phyloP scores from a whole-genome alignment of 1,140 invertebrate species.

The Megalonaias nervosa region DNA sequence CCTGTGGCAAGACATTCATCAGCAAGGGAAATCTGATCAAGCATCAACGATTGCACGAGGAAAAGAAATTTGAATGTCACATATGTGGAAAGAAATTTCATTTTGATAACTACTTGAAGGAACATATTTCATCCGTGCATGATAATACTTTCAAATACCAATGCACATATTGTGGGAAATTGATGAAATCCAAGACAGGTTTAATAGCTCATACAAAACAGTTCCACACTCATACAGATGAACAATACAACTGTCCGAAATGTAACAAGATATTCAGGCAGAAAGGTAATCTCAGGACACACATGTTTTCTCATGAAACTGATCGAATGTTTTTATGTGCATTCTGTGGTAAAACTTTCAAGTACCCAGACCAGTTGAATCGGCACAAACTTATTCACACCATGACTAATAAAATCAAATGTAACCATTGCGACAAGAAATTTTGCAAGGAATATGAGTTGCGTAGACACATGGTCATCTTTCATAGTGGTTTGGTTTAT shows the following conservation, averaged over 20 bases:
- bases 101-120: constrained; percentile 70
- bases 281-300: constrained; percentile 71
- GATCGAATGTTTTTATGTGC: constrained; percentile 64
- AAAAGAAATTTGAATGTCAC: constrained; percentile 71
- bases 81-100: constrained; percentile 73
- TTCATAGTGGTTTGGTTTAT: constrained; percentile 72
- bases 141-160: constrained; percentile 65
- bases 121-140: constrained; percentile 71
- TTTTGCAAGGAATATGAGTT: constrained; percentile 72
- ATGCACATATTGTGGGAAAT: constrained; percentile 71
- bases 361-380: constrained; percentile 71
- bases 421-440: constrained; percentile 69
- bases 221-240: constrained; percentile 66
- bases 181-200: constrained; percentile 73
- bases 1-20: constrained; percentile 63
- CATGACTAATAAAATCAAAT: constrained; percentile 52
- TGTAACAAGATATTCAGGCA: constrained; percentile 74
- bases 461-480: constrained; percentile 68
- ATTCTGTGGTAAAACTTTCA: constrained; percentile 66
- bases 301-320: constrained; percentile 68
- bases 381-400: constrained; percentile 70
- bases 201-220: constrained; percentile 71
- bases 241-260: constrained; percentile 70
- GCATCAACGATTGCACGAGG: constrained; percentile 69
- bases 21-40: constrained; percentile 69